A percentile compares a stretch with the other conserved stretches of the same genome.
Conservation (phyloP, 2,888 invertebrate species). For the Matsumyia berberina region DNA sequence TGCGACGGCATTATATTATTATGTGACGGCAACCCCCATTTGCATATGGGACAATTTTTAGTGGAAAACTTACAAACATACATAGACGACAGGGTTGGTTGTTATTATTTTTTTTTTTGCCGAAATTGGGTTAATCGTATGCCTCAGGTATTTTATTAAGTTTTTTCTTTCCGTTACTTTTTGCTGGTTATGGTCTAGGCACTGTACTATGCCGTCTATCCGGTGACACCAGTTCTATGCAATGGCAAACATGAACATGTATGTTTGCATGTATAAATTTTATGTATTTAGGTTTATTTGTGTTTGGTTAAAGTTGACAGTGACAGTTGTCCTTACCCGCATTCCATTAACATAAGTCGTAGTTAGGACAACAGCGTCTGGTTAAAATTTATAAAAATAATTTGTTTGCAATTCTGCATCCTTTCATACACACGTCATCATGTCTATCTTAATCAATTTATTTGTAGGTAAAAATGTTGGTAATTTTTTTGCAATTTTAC, state of each 20-base stretch:
- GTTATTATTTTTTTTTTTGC: slow-evolving; percentile 45
- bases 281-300: no score
- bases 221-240: slow-evolving; percentile 41
- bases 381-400: slow-evolving; percentile 1
- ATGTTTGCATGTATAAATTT: no score
- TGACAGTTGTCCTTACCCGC: slow-evolving; percentile 30
- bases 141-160: slow-evolving; percentile 51
- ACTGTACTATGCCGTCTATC: slow-evolving; percentile 39
- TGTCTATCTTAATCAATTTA: no score
- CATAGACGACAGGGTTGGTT: not conserved
- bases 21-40: slow-evolving; percentile 53
- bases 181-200: slow-evolving; percentile 16
- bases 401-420: not conserved
- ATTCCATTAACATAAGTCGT: slow-evolving; percentile 49
- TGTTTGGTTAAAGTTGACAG: slow-evolving; percentile 12
- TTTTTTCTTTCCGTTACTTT: slow-evolving; percentile 12
- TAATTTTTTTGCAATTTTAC: no score
- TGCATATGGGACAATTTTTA: slow-evolving; percentile 57
- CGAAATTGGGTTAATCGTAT: slow-evolving; percentile 62
- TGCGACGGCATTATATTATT: slow-evolving; percentile 52
- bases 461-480: no score
- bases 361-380: slow-evolving; percentile 36
- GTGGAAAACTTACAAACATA: slow-evolving; percentile 24
- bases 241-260: slow-evolving; percentile 27
- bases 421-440: not conserved